Base-by-base conservation (phyloP, 2,888 invertebrate species). In the Drosophila leonis region DNA sequence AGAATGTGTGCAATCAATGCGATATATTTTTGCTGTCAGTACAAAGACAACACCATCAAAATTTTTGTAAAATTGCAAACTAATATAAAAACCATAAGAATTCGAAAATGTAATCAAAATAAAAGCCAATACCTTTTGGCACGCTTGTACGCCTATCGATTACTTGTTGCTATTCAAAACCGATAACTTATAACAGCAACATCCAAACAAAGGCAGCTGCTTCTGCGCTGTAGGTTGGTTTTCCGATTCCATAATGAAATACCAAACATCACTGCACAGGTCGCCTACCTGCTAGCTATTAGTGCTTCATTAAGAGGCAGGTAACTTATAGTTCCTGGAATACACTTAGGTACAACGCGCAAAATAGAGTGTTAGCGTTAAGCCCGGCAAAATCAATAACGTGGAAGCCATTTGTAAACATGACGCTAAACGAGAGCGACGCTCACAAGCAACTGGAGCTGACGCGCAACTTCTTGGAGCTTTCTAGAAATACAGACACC, bases 401-500 rank as follows among this genome's bases (percentile, higher is more conserved):
- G 42, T 52, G 27, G 35, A 61, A 61, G 49, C 57, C 63, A 79
- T 55, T 86, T 37, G 41, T 35, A 65, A 69, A 37, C 29, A 84
- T 84, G 84, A 71, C 88, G 57, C 70, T 87, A 42, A 84, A 83
- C 76, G 90, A 90, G 95, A 93, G 95, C 77, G 97, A 97, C 37
- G 96, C 97, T 63, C 97, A 97, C 85, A 97, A 97, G 90, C 96
- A 97, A 62, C 96, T 97, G 78, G 96, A 97, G 90, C 96, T 98
- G 94, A 97, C 98, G 73, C 96, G 96, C 64, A 98, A 98, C 15
- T 94, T 98, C 56, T 94, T 98, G 63, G 97, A 98, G 55, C 96
- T 99, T 95, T 98, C 98, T 78, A 96, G 96, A 76, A 97, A 97
- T 27, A 96, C 97, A 24, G 98, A 98, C 92, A 98, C 97, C 91